Base-by-base conservation (phyloP, 2,113 vertebrate species). In the Thymallus thymallus region DNA sequence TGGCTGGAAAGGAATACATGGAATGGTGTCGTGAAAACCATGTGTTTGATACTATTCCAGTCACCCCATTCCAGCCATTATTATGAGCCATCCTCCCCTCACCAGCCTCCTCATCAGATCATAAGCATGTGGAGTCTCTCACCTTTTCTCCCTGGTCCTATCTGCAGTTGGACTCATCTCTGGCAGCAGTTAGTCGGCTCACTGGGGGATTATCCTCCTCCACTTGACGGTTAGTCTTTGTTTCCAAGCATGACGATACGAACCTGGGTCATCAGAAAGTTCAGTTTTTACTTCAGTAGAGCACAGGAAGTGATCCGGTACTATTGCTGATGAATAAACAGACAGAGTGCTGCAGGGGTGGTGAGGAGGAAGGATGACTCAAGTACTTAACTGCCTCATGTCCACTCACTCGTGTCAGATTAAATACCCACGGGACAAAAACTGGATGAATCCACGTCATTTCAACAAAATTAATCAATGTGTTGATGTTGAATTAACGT, bases 291-390 rank as follows among this genome's bases (percentile, higher is more conserved):
- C 9, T 20, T 74, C 58, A 61, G 69, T 76, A 13, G 32, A 66
- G 73, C 56, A 86, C 78, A 89, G 88, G 84, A 88, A 90, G 85
- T 88, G 74, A 81, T 60, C 18, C 6, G 5, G 56, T 79, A 65
- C 79, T 67, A 74, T 82, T 71, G 9, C 35, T 71, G 18, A 85
- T 84, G 66, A 87, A 82, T 80, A 69, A 76, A 77, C 82, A 71
- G 46, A 30, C 30, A 56, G 69, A 67, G 68, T 71, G 7, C 32
- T 70, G 16, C 12, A 74, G 46, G 74, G 77, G 71, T 76, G 82
- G 9, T 41, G 35, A 41, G 35, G 35, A 41, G n/a, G 76, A 5
- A 60, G 70, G 24, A 69, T 87, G 80, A 88, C 73, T 85, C 82
- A 86, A 84, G 32, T 16, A 23, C 56, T 26, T 16, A 65, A 65